Evolutionary conservation across 2,888 invertebrate species (phyloP), one percentile per base, ranked within the genome.

Genomic region (Flexamia atlantica): DNA sequence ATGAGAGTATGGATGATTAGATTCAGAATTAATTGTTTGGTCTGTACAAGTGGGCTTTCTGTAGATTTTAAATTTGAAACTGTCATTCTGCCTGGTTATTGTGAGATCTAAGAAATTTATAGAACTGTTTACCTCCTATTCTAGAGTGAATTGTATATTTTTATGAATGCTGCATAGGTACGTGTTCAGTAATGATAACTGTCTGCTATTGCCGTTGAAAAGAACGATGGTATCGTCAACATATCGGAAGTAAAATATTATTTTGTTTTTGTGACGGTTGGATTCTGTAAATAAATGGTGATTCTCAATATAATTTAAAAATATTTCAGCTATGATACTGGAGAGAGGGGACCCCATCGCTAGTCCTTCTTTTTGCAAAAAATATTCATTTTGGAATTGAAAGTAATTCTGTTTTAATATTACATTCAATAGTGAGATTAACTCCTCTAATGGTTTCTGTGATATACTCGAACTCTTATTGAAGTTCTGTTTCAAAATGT

Each of bases 381-480:
- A 79, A 79, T 14, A 79, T n/a, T 79, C 25, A 79, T 79, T 23
- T 79, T 68, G 30, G n/a, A 68, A 68, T 68, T 14, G 12, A 12
- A 68, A 68, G 14, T 68, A 68, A 30, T 68, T 32, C n/a, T 68
- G 68, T 30, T 68, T 32, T 36, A 68, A 30, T n/a, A 68, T 23
- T 23, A 53, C 23, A 23, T 53, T 23, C 7, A 23, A 23, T 4
- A 53, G 53, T 7, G 53, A 7, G 53, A 53, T 53, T 4, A 53
- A 10, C 23, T 53, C 53, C 2, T 20, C 23, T n/a, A 53, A 23
- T 2, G 53, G 20, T 4, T 53, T 10, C 4, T 2, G 23, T 4
- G 53, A 10, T 23, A 53, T 7, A 7, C 10, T 53, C 4, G 53
- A 53, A 53, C 23, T 53, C 10, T 53, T 53, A 2, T 4, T 7